Percentiles rank a stretch among this genome's conserved stretches.
phyloP scores from a whole-genome alignment of 2,797 vertebrate species.

The Coracias cyanogaster region DNA sequence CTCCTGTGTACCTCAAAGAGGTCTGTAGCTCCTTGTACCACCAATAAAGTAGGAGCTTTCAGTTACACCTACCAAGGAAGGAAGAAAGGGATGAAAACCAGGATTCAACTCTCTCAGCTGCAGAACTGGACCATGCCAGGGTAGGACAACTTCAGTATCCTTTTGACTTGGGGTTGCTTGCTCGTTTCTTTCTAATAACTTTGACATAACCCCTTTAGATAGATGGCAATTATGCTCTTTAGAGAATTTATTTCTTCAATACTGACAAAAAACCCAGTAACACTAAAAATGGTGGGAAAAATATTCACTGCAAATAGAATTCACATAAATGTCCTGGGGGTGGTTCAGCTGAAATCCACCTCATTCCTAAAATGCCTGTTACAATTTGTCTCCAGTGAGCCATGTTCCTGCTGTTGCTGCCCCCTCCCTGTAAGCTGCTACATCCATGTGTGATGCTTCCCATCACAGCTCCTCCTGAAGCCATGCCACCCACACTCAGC shows the following conservation, averaged over 20 bases:
- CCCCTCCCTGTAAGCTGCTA: constrained; percentile 20
- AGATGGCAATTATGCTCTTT: neutral
- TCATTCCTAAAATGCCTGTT: neutral
- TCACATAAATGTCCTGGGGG: neutral
- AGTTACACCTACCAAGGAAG: neutral
- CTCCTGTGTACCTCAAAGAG: neutral
- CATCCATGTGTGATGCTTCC: neutral
- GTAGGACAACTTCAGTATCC: neutral
- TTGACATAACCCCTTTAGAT: neutral
- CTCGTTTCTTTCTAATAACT: neutral
- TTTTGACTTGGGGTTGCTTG: neutral
- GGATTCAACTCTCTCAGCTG: neutral
- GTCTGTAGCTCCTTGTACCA: neutral
- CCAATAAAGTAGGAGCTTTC: neutral
- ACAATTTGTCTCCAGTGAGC: constrained; percentile 10
- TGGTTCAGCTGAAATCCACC: constrained; percentile 20
- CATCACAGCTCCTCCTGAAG: constrained; percentile 10
- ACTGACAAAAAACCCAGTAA: neutral
- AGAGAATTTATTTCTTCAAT: neutral
- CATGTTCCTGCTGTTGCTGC: neutral
- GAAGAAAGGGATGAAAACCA: neutral
- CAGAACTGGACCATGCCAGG: neutral
- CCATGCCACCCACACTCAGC: constrained; percentile 39
- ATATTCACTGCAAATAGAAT: neutral
- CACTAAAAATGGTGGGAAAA: neutral